Percentiles rank a stretch among this genome's conserved stretches.
Conservation (phyloP, 2,113 vertebrate species). For the Heterocephalus glaber region DNA sequence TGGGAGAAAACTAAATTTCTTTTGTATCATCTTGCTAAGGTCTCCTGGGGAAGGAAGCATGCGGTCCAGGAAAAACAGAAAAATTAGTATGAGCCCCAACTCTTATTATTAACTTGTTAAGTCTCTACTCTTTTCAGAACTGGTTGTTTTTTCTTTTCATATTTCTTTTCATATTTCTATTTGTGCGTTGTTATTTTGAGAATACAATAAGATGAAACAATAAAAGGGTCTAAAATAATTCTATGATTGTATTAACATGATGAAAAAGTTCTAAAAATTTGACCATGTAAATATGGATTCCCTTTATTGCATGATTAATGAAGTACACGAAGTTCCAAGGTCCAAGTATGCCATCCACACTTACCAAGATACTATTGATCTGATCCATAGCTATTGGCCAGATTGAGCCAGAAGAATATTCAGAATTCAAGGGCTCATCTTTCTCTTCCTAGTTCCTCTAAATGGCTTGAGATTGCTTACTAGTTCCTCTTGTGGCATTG, state of each 20-base stretch:
- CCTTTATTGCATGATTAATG: not conserved
- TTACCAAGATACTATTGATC: not conserved
- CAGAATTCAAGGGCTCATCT: not conserved
- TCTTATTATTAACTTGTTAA: not conserved
- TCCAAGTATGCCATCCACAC: not conserved
- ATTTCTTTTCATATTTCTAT: not conserved
- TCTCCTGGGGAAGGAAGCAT: not conserved
- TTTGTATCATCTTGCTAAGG: not conserved
- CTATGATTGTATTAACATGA: not conserved
- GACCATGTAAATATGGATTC: not conserved
- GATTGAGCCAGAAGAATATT: not conserved
- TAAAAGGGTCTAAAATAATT: not conserved
- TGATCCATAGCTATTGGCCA: not conserved
- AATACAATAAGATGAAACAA: not conserved
- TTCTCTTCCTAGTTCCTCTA: not conserved
- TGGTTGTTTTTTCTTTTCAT: not conserved
- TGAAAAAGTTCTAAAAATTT: not conserved
- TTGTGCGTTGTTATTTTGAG: not conserved
- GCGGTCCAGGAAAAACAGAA: not conserved
- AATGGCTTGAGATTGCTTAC: not conserved
- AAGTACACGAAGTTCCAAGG: not conserved
- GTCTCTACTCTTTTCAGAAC: not conserved
- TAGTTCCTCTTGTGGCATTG: not conserved
- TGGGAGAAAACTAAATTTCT: constrained; percentile 31
- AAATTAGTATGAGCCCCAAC: not conserved